Conservation (phyloP, 2,888 invertebrate species). For the Parapristionchus giblindavisi region DNA sequence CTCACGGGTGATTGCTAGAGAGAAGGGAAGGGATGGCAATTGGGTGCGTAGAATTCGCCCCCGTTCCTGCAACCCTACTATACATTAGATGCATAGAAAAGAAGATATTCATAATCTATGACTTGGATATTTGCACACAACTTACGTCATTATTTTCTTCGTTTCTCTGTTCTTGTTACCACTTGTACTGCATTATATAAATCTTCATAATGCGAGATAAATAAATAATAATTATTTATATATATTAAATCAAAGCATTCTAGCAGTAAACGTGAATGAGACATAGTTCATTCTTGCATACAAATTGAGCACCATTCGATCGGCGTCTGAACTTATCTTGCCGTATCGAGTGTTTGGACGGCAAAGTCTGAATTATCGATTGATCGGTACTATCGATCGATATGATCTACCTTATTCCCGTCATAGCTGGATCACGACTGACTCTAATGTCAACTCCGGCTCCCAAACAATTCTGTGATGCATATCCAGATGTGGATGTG, state of each 20-base stretch:
- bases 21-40: too few species aligned
- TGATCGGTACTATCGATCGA: slow-evolving; percentile 9
- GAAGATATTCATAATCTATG: too few species aligned
- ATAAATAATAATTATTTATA: too few species aligned
- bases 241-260: slow-evolving; percentile 25
- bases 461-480: slow-evolving; percentile 34
- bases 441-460: slow-evolving; percentile 31
- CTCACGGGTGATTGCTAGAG: too few species aligned
- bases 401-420: slow-evolving; percentile 19
- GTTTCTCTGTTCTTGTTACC: too few species aligned
- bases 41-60: too few species aligned
- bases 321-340: slow-evolving; percentile 1
- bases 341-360: slow-evolving; percentile 18
- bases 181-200: too few species aligned
- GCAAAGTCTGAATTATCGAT: slow-evolving; percentile 26
- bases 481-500: slow-evolving; percentile 5
- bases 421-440: slow-evolving; percentile 19
- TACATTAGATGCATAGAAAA: too few species aligned
- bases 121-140: too few species aligned
- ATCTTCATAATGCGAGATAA: too few species aligned
- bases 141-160: too few species aligned
- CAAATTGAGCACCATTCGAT: slow-evolving; percentile 29
- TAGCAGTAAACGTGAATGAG: slow-evolving; percentile 13
- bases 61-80: too few species aligned
- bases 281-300: slow-evolving; percentile 31